phyloP scores from a whole-genome alignment of 2,797 vertebrate species.

The Enteromius argenteus region DNA sequence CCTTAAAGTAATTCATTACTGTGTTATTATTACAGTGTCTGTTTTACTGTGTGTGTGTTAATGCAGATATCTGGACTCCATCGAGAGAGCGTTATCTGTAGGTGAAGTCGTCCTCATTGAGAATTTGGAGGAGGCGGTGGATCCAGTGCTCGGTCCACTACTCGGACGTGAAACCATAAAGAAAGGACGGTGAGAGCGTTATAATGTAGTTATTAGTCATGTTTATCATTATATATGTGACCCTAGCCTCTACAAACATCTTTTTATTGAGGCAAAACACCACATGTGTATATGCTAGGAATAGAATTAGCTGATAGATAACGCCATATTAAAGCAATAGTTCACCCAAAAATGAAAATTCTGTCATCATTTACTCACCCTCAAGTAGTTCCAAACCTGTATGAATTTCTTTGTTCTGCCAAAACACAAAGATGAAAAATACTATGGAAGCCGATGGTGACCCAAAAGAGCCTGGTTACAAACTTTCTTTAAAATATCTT shows the following conservation, averaged over 20 bases:
- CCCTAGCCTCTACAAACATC: not conserved
- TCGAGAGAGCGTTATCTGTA: conserved; percentile 86
- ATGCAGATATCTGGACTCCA: conserved; percentile 85
- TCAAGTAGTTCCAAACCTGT: too few species aligned
- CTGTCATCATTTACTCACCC: too few species aligned
- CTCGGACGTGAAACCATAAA: conserved; percentile 93
- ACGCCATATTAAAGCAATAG: too few species aligned
- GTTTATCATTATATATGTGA: not conserved
- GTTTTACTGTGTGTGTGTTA: conserved; percentile 1
- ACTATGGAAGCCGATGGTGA: too few species aligned
- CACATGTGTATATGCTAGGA: not conserved
- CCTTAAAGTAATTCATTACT: not conserved
- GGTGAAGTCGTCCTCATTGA: conserved; percentile 92
- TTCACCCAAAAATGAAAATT: too few species aligned
- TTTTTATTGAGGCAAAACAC: not conserved
- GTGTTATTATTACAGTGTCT: too few species aligned
- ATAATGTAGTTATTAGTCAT: not conserved
- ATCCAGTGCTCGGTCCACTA: conserved; percentile 93
- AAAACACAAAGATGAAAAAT: too few species aligned
- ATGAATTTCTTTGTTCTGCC: too few species aligned
- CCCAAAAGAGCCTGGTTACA: too few species aligned
- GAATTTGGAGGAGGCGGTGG: conserved; percentile 89
- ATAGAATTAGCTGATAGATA: too few species aligned
- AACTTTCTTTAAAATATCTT: too few species aligned
- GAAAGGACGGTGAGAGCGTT: conserved; percentile 84